Conservation (phyloP, 2,888 invertebrate genomes). For the Agrotis segetum region DNA sequence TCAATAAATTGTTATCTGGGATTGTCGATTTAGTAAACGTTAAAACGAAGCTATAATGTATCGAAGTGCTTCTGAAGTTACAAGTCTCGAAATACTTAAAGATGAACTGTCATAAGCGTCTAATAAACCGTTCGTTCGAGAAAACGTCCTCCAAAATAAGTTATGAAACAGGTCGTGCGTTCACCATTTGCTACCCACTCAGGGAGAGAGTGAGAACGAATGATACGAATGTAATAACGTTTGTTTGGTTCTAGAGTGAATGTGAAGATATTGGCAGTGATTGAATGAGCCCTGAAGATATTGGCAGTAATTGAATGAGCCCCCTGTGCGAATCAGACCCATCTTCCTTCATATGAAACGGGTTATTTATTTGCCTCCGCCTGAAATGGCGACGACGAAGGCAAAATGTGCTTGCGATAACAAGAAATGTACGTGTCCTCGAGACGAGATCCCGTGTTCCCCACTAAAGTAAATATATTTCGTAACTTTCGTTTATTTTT, state of each 20-base stretch:
- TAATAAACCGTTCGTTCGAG: not conserved
- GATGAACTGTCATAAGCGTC: not conserved
- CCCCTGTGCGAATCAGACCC: not conserved
- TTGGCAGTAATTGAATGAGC: conserved; percentile 18
- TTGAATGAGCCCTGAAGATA: conserved; percentile 22
- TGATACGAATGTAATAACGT: conserved; percentile 13
- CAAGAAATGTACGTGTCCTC: not conserved
- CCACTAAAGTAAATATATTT: not conserved
- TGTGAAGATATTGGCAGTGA: conserved; percentile 4
- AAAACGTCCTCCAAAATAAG: not conserved
- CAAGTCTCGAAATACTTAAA: not conserved
- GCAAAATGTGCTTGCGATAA: not conserved
- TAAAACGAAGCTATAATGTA: not conserved
- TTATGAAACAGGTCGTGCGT: not conserved
- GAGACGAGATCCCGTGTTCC: not conserved
- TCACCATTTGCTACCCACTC: not conserved
- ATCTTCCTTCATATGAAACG: not conserved
- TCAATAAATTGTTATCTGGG: not conserved
- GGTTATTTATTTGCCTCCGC: not conserved
- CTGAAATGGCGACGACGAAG: not conserved
- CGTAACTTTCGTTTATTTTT: not conserved
- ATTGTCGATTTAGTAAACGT: not conserved
- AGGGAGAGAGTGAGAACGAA: not conserved
- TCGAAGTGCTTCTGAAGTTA: not conserved
- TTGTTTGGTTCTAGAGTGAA: conserved; percentile 29